Evolutionary conservation across 2,888 invertebrate genomes (phyloP).

Genomic region (Eudiplozoon nipponicum): DNA sequence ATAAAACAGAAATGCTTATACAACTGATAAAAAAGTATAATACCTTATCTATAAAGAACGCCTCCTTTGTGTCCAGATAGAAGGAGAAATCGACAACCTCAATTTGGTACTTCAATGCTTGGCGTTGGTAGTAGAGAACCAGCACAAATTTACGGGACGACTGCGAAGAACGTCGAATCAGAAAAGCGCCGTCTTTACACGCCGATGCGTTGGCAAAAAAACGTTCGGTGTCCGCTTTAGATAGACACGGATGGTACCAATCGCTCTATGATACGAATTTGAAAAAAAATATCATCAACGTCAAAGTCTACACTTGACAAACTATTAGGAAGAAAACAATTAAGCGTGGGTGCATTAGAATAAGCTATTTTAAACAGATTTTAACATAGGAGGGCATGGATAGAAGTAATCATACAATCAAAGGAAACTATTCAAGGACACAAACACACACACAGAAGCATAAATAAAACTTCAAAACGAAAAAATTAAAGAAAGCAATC

Average conservation of each 20-base stretch:
- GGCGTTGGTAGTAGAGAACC: constrained; percentile 9
- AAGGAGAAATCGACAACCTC: constrained; percentile 15
- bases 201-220: constrained; percentile 1
- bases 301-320: neutral
- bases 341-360: too few species aligned
- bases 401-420: too few species aligned
- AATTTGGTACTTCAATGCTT: constrained; percentile 15
- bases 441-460: too few species aligned
- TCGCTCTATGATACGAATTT: constrained; percentile 27
- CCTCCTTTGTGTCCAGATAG: constrained; percentile 11
- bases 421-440: too few species aligned
- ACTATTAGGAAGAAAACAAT: too few species aligned
- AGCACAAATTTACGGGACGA: constrained; percentile 14
- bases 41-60: constrained; percentile 15
- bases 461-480: too few species aligned
- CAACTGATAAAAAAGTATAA: too few species aligned
- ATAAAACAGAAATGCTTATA: too few species aligned
- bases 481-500: too few species aligned
- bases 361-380: too few species aligned
- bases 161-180: constrained; percentile 11
- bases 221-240: constrained; percentile 12
- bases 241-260: constrained; percentile 40
- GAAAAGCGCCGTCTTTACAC: constrained; percentile 13
- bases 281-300: neutral
- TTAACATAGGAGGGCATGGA: too few species aligned